Evolutionary conservation across 2,113 vertebrate genomes (phyloP).

Genomic region (Ascaphus truei): DNA sequence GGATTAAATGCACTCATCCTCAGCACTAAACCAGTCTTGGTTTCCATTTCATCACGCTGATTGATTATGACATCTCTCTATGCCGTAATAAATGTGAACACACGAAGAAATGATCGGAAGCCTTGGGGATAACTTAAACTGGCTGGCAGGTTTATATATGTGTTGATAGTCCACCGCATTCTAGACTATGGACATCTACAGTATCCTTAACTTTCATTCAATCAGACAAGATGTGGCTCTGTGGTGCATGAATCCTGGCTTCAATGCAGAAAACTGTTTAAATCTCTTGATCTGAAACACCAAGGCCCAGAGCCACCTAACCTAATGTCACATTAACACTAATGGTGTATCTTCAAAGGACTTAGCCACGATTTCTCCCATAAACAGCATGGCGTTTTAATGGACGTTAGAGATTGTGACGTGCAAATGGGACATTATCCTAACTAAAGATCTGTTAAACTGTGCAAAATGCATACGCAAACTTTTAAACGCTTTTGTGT

Average conservation of each 20-base stretch:
- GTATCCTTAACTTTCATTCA: conserved; percentile 27
- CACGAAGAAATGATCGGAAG: conserved; percentile 38
- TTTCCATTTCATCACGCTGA: conserved; percentile 53
- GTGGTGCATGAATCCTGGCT: conserved; percentile 6
- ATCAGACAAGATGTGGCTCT: conserved; percentile 11
- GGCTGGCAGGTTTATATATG: conserved; percentile 26
- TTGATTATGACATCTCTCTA: conserved; percentile 50
- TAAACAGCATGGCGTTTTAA: too few species aligned
- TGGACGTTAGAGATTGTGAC: too few species aligned
- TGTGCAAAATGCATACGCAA: too few species aligned
- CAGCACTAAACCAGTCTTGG: conserved; percentile 40
- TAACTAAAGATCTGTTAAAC: too few species aligned
- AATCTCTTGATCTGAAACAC: background rate
- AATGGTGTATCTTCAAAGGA: too few species aligned
- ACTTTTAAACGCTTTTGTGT: too few species aligned
- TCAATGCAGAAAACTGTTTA: background rate
- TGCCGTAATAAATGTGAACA: conserved; percentile 46
- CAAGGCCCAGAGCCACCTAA: too few species aligned
- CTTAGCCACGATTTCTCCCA: too few species aligned
- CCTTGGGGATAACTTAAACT: conserved; percentile 28
- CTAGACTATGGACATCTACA: conserved; percentile 22
- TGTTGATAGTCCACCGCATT: conserved; percentile 14
- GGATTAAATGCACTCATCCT: conserved; percentile 52
- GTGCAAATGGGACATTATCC: too few species aligned
- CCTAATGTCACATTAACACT: too few species aligned